Percentiles rank a stretch among this genome's conserved stretches.
Conservation (phyloP, 2,113 vertebrate genomes). For the Sorex araneus region DNA sequence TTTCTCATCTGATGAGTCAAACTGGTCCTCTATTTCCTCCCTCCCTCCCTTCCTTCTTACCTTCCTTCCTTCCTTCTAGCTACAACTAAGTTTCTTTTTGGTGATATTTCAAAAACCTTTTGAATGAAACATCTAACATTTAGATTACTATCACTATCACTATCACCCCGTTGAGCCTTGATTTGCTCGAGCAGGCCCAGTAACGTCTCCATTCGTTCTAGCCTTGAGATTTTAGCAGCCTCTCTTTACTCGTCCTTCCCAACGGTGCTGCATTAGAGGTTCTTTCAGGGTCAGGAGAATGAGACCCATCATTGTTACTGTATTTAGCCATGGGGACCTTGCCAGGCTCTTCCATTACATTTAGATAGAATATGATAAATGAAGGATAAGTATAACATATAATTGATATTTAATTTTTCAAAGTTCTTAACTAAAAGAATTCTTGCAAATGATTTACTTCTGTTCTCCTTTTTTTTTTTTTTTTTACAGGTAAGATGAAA, state of each 20-base stretch:
- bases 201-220: too few species aligned
- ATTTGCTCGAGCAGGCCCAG: too few species aligned
- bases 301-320: too few species aligned
- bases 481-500: not conserved
- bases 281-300: too few species aligned
- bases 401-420: not conserved
- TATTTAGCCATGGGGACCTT: too few species aligned
- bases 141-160: too few species aligned
- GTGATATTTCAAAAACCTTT: not conserved
- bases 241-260: too few species aligned
- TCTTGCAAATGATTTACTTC: not conserved
- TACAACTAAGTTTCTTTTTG: not conserved
- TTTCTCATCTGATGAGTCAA: not conserved
- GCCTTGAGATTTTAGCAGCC: too few species aligned
- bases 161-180: too few species aligned
- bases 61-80: not conserved
- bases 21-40: not conserved
- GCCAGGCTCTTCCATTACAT: not conserved
- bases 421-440: not conserved
- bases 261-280: too few species aligned
- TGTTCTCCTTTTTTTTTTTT: not conserved
- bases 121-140: not conserved
- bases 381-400: not conserved
- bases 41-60: too few species aligned
- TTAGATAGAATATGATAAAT: not conserved